Percentiles rank a stretch among this genome's conserved stretches.
phyloP scores from a whole-genome alignment of 2,888 invertebrate genomes.

The Luffia ferchaultella region DNA sequence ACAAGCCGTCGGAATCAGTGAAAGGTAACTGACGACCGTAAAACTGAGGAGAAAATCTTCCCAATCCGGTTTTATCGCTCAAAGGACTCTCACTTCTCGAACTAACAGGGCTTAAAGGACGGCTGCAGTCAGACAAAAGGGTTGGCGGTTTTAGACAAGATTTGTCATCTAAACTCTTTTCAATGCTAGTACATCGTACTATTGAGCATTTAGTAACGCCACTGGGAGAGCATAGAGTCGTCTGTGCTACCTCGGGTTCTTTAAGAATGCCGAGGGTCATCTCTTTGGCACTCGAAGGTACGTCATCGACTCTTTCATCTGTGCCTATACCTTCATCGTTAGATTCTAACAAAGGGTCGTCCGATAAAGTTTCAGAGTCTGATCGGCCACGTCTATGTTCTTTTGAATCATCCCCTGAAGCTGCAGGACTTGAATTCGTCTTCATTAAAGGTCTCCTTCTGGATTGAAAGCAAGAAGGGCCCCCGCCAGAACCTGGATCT shows the following conservation, averaged over 20 bases:
- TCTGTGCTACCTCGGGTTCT: slow-evolving; percentile 27
- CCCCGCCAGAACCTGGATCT: slow-evolving; percentile 71
- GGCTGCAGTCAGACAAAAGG: slow-evolving; percentile 68
- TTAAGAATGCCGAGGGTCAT: slow-evolving; percentile 46
- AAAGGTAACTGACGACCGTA: slow-evolving; percentile 75
- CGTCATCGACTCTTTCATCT: slow-evolving; percentile 77
- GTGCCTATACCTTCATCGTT: slow-evolving; percentile 83
- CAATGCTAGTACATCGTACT: slow-evolving; percentile 65
- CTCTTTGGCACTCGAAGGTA: slow-evolving; percentile 75
- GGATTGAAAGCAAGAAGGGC: slow-evolving; percentile 57
- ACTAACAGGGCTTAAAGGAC: slow-evolving; percentile 75
- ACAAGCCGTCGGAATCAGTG: slow-evolving; percentile 82
- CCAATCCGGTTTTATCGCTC: slow-evolving; percentile 75
- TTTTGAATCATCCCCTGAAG: slow-evolving; percentile 48
- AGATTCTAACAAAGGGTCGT: slow-evolving; percentile 74
- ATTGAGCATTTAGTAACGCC: slow-evolving; percentile 60
- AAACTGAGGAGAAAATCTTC: slow-evolving; percentile 75
- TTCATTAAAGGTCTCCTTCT: slow-evolving; percentile 71
- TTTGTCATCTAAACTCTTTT: slow-evolving; percentile 58
- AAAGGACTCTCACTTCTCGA: slow-evolving; percentile 82
- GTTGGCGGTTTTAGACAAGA: slow-evolving; percentile 46
- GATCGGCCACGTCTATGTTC: slow-evolving; percentile 69
- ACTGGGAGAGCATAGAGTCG: slow-evolving; percentile 48
- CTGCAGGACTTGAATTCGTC: slow-evolving; percentile 60
- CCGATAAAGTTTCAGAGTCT: slow-evolving; percentile 78